Percentiles rank a stretch among this genome's conserved stretches.
These are phyloP conservation scores for Lethenteron reissneri DNA, from an alignment of 2,113 vertebrate species.

Conservation along the genomic window DNA sequence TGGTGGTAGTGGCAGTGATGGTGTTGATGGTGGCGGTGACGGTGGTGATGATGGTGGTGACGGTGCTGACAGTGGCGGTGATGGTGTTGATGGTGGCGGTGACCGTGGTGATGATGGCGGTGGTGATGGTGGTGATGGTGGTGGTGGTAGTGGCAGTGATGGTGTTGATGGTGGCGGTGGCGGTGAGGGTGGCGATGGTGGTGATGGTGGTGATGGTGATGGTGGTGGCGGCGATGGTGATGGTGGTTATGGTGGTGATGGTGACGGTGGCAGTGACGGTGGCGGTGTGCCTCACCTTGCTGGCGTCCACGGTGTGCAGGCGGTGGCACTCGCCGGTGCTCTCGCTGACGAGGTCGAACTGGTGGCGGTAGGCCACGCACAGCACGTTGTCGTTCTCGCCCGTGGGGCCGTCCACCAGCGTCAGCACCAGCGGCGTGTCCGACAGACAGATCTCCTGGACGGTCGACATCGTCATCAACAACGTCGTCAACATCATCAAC, in stretches of 20 bases:
- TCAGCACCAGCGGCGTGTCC: conserved; percentile 66
- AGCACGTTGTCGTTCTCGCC: conserved; percentile 93
- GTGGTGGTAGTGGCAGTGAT: not conserved
- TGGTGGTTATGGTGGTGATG: not conserved
- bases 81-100: not conserved
- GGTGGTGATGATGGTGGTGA: no score
- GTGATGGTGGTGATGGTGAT: not conserved
- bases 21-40: not conserved
- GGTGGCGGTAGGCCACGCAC: conserved; percentile 85
- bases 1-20: not conserved
- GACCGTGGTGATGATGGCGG: not conserved
- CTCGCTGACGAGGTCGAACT: conserved; percentile 86
- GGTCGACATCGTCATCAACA: no score
- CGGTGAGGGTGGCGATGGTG: not conserved
- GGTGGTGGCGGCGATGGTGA: not conserved
- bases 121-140: conserved; percentile 5
- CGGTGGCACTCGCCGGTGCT: conserved; percentile 77
- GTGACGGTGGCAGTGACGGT: not conserved
- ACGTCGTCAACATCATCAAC: no score
- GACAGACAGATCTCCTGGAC: conserved; percentile 81
- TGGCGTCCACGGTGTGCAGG: conserved; percentile 69
- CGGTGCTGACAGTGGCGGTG: not conserved
- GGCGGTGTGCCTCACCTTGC: conserved; percentile 33
- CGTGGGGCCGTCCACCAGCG: conserved; percentile 65
- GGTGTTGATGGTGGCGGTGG: not conserved